phyloP scores from a whole-genome alignment of 1,140 invertebrate genomes.

The Telenomus remus region DNA sequence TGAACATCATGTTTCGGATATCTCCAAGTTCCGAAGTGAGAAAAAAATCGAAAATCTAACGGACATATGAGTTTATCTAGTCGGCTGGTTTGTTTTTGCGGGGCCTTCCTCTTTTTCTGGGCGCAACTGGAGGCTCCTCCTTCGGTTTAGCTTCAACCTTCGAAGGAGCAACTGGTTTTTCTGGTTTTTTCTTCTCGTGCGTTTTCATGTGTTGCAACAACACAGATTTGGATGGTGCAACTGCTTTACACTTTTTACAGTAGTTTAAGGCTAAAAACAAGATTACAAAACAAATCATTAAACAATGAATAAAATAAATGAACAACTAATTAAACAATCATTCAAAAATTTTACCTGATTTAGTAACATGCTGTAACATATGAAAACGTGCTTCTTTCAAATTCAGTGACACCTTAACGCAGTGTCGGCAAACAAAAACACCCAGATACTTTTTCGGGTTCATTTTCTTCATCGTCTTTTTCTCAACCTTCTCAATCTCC shows the following conservation, averaged over 20 bases:
- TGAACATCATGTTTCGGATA: too few relatives aligned
- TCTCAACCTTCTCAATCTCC: not conserved
- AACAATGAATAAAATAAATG: constrained; percentile 4
- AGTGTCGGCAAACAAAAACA: constrained; percentile 20
- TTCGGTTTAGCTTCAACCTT: constrained; percentile 20
- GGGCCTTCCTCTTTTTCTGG: constrained; percentile 43
- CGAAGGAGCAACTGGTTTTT: constrained; percentile 9
- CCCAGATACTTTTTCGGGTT: not conserved
- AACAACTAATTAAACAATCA: not conserved
- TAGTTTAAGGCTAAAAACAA: constrained; percentile 22
- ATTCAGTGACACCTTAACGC: constrained; percentile 11
- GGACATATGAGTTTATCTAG: constrained; percentile 8
- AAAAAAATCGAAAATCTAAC: too few relatives aligned
- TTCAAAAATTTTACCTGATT: constrained; percentile 28
- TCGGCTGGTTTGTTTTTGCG: constrained; percentile 35
- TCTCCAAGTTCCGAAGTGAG: too few relatives aligned
- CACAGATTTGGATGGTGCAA: constrained; percentile 3
- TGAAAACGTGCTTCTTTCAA: constrained; percentile 12
- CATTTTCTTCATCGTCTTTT: constrained; percentile 3
- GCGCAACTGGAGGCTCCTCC: constrained; percentile 18
- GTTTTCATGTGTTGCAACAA: constrained; percentile 28
- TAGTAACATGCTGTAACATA: constrained; percentile 38
- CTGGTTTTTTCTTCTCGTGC: constrained; percentile 24
- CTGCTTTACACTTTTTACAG: constrained; percentile 37
- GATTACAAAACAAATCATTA: too few relatives aligned